Evolutionary conservation across 2,113 vertebrate species (phyloP).

Genomic region (Bubalus kerabau): DNA sequence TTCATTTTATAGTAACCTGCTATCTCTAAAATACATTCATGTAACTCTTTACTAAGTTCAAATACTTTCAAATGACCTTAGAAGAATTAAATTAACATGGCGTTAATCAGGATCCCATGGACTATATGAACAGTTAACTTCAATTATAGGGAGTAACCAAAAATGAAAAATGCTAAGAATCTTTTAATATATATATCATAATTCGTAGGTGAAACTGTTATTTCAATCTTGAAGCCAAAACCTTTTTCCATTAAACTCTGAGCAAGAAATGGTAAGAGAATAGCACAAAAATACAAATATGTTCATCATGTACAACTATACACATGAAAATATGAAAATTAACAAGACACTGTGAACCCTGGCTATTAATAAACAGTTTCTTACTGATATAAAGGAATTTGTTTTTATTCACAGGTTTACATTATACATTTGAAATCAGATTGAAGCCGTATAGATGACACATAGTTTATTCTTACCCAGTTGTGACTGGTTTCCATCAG

Average conservation of each 20-base stretch:
- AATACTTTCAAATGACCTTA: neutral
- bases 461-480: slow-evolving; percentile 87
- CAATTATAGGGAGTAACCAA: neutral
- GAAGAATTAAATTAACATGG: neutral
- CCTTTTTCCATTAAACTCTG: neutral
- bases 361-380: neutral
- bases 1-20: neutral
- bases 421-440: neutral
- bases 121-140: neutral
- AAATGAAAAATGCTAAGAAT: neutral
- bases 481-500: slow-evolving; percentile 95
- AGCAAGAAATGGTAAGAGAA: neutral
- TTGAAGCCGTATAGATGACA: neutral
- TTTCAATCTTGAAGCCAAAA: neutral
- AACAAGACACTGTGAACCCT: neutral
- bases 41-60: neutral
- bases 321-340: neutral
- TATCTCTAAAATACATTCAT: neutral
- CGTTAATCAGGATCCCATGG: neutral
- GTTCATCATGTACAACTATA: neutral
- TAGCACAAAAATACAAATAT: neutral
- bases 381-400: neutral
- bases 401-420: neutral
- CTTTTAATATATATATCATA: neutral
- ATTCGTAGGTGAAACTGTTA: neutral